A percentile compares a stretch with the other conserved stretches of the same genome.
phyloP scores from a whole-genome alignment of 2,113 vertebrate genomes.

The Cathartes aura region DNA sequence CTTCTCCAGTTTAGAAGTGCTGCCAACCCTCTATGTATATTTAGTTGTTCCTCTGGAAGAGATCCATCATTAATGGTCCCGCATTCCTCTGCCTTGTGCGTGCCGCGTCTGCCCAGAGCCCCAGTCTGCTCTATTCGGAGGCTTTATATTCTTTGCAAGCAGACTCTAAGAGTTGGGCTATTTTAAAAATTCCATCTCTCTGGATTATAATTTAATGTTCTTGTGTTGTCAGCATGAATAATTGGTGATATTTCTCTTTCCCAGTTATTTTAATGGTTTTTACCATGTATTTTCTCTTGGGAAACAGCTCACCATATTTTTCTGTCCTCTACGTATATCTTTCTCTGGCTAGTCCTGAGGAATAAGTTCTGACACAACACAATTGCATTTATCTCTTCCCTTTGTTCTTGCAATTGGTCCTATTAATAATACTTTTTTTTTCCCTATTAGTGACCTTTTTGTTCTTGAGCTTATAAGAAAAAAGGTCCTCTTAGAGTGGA shows the following conservation, averaged over 20 bases:
- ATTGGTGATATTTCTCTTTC: background rate
- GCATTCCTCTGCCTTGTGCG: background rate
- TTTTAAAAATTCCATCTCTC: background rate
- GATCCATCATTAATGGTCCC: background rate
- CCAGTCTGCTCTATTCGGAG: accelerated
- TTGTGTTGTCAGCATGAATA: background rate
- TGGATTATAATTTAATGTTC: background rate
- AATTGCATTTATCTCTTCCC: background rate
- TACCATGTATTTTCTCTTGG: background rate
- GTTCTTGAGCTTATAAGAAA: background rate
- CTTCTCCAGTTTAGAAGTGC: background rate
- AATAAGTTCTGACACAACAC: background rate
- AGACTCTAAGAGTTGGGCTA: background rate
- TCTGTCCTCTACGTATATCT: background rate
- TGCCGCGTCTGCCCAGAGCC: background rate
- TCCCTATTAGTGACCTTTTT: background rate
- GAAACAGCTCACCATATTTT: background rate
- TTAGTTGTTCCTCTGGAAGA: background rate
- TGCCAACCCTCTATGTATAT: background rate
- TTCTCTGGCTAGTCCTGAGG: background rate
- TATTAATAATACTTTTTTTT: background rate
- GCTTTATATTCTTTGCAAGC: background rate
- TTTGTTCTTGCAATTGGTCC: background rate
- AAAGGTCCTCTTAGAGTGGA: background rate
- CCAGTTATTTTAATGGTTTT: background rate